Base-by-base conservation (phyloP, 2,888 invertebrate species). In the Hirtodrosophila alboralis region DNA sequence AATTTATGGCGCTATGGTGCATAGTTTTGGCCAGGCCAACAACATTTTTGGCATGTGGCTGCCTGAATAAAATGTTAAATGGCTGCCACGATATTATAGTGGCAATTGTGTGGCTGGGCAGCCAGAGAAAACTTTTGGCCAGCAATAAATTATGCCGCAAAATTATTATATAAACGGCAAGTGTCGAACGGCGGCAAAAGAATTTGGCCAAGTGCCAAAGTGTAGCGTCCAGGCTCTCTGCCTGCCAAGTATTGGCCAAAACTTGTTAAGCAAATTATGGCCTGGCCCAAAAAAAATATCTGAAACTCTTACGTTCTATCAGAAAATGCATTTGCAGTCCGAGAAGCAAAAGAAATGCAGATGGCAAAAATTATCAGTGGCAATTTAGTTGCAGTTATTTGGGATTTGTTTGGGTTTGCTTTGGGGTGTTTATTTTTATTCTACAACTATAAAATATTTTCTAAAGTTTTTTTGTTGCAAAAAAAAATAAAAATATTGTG, bases 191-290 rank as follows among this genome's bases (percentile, higher is more conserved):
- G 58, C 60, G 44, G 58, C 52, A 53, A 62, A 62, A 72, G 64
- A 62, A 84, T 80, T 84, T 80, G 79, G 79, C 79, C 59, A 61
- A 60, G 34, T 58, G 79, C 79, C 79, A 80, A 48, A 34, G 21
- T 38, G 28, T 33, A 43, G 47, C 53, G 30, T 28, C 34, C 37
- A 21, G 18, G n/a, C n/a, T 18, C 18, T 5, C 51, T 48, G 48
- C 49, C 38, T 43, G 48, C 60, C 66, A 58, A 56, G 58, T 71
- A 73, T 73, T 64, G 76, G 72, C 72, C 72, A 76, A 84, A 80
- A 81, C 66, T 83, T 84, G 81, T 77, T 84, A 79, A 77, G 73
- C 85, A 83, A 83, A 84, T 83, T 84, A 83, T 84, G 77, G 79
- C 67, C 69, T 40, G 73, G 62, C 77, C 18, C 18, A 3, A 53